These are phyloP conservation scores for Poeciliopsis prolifica DNA, from an alignment of 2,113 vertebrate species.

Conservation along the genomic window DNA sequence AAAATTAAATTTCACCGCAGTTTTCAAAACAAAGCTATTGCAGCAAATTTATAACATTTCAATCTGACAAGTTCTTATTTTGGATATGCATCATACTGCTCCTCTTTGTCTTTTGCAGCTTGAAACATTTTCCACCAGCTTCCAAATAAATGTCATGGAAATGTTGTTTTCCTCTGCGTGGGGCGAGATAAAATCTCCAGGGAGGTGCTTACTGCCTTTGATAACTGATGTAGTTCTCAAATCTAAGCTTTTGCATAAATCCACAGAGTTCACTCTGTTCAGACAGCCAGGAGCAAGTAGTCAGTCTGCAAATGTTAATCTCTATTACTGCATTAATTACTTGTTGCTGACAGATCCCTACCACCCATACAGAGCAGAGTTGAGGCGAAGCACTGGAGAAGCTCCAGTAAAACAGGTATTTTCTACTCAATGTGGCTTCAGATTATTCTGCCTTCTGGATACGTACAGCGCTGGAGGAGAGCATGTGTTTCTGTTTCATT, in stretches of 20 bases:
- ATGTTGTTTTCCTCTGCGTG: conserved; percentile 27
- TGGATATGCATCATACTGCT: conserved; percentile 14
- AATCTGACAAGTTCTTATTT: conserved; percentile 5
- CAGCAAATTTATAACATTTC: conserved; percentile 42
- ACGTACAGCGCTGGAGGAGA: conserved; percentile 21
- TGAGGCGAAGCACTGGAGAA: conserved; percentile 33
- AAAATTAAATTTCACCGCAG: conserved; percentile 29
- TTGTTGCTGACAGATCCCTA: conserved; percentile 64
- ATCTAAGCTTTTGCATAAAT: conserved; percentile 19
- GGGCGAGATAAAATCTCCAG: conserved; percentile 28
- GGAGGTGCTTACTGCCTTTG: conserved; percentile 16
- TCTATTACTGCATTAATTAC: conserved; percentile 57
- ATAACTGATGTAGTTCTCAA: conserved; percentile 26
- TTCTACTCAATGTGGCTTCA: conserved; percentile 44
- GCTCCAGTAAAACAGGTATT: conserved; percentile 32
- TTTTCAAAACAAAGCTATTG: conserved; percentile 28
- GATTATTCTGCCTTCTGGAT: conserved; percentile 28
- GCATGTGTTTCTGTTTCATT: conserved; percentile 14
- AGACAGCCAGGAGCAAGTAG: conserved; percentile 12
- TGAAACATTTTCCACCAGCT: neutral
- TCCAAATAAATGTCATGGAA: conserved; percentile 10
- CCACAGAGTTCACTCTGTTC: conserved; percentile 36
- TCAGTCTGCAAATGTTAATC: conserved; percentile 44
- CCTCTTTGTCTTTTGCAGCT: neutral
- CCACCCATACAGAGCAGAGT: conserved; percentile 48